Evolutionary conservation across 2,888 invertebrate species (phyloP), one percentile per base, ranked within the genome.

Genomic region (Petrophora chlorosata): DNA sequence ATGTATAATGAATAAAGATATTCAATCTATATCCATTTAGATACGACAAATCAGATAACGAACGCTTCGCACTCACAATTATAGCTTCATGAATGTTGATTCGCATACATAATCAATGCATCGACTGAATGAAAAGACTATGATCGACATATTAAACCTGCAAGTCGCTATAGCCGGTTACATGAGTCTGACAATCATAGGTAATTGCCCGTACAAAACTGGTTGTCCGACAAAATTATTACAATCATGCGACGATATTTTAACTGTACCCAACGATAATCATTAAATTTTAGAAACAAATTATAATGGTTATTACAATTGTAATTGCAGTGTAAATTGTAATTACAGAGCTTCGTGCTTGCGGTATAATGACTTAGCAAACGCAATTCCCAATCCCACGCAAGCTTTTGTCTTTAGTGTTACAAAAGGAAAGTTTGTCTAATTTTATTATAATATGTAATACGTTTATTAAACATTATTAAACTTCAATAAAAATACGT

Each of bases 271-370:
- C 13, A 42, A 38, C 19, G 26, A 48, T 22, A 28, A 49, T 34
- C 43, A 49, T 42, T 39, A 39, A 15, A 33, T 38, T 49, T 49
- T 39, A 49, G 22, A 19, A 14, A 19, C 13, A 41, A 19, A 40
- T 44, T 25, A 50, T 41, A 36, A 51, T 41, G 12, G 40, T 45
- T 35, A 50, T 49, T 38, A 51, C 23, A 41, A 38, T 23, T 28
- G 38, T 41, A 45, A 51, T 50, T 45, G 28, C 41, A 43, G 49
- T 38, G 29, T 49, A 43, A 48, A 51, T 48, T 16, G 50, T 51
- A 41, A 53, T 48, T 43, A 38, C 44, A 45, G 40, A 44, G 36
- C 2, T 10, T 25, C 8, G 25, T 25, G 8, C 35, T 29, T 44
- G 19, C 16, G 19, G 9, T 50, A 10, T 48, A 30, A 48, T 36